Evolutionary conservation across 2,113 vertebrate species (phyloP).

Genomic region (Cavia aperea): DNA sequence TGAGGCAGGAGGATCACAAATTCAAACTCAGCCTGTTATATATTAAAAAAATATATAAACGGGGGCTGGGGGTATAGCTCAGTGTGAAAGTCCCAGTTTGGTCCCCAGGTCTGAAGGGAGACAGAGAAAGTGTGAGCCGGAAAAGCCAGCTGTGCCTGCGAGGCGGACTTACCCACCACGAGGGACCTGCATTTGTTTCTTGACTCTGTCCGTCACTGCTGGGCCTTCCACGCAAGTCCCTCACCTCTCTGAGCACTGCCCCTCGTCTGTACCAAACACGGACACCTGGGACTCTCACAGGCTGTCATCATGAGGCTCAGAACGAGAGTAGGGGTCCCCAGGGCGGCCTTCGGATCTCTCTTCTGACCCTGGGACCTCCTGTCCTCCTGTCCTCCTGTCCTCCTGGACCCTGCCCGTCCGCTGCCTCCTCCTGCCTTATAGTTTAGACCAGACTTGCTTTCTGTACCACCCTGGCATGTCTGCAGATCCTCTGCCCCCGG

Average conservation of each 20-base stretch:
- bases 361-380: not conserved
- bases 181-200: not conserved
- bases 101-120: not conserved
- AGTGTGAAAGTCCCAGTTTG: not conserved
- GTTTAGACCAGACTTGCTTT: not conserved
- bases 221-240: not conserved
- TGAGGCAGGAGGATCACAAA: not conserved
- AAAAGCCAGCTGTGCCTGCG: not conserved
- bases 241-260: not conserved
- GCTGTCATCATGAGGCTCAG: not conserved
- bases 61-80: not conserved
- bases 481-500: no score
- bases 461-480: accelerated
- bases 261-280: not conserved
- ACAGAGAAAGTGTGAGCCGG: not conserved
- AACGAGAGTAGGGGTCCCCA: not conserved
- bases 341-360: not conserved
- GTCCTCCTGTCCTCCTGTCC: accelerated
- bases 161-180: not conserved
- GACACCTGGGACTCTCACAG: not conserved
- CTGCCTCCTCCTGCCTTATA: not conserved
- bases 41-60: no score
- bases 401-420: not conserved
- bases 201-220: not conserved
- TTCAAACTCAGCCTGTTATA: not conserved